Base-by-base conservation (phyloP, 2,888 invertebrate genomes). In the Seira ritae region DNA sequence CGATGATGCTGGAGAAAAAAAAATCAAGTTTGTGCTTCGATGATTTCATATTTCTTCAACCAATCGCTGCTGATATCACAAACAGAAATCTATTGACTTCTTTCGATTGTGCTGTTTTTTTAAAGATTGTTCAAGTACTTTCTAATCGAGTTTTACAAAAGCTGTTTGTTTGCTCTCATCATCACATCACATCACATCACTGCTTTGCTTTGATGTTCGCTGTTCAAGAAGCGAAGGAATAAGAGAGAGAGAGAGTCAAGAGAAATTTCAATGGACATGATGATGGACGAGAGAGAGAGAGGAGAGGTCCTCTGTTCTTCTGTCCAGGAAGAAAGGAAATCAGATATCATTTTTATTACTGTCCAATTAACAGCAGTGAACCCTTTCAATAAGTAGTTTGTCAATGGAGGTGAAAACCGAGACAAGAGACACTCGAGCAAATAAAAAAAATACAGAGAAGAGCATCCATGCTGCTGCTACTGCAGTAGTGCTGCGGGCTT, bases 381-480 rank as follows among this genome's bases (percentile, higher is more conserved):
- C 70, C 80, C 70, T 65, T 74, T 42, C 19, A 55, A 22, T n/a
- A 65, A 65, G 42, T 75, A 23, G 62, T 75, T 75, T 66, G 75
- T 66, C 65, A 66, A 66, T 75, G 76, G 72, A 82, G 76, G 76
- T 82, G 82, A 82, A 82, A 82, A 76, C 67, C 71, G 82, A 82
- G 82, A 82, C 82, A 82, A 82, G 76, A 77, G 76, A 75, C 81
- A 75, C 81, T 81, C 70, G 74, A 81, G 69, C 65, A 22, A 50
- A 2, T 31, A 8, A 31, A 31, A 8, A 31, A 31, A 31, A 73
- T 60, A 65, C 42, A 8, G 1, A 3, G 12, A 12, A 55, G 55
- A 55, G 55, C 15, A 55, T 55, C 8, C 55, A 42, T 55, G 55
- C 15, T 55, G 55, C 15, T 55, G 55, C 55, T 55, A 55, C 31